Base-by-base conservation (phyloP, 2,888 invertebrate genomes). In the Pheosia tremula region DNA sequence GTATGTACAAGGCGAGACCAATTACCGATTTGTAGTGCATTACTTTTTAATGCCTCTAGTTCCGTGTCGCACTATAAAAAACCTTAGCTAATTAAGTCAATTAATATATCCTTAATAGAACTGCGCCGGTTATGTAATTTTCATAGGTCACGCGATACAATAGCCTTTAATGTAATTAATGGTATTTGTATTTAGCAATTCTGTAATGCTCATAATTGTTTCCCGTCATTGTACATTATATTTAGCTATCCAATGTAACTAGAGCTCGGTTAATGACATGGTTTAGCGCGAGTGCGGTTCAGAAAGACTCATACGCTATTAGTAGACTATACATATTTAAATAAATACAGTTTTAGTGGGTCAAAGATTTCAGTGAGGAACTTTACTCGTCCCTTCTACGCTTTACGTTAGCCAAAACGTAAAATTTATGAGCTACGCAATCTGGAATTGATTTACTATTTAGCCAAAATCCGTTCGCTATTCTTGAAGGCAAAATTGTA, bases 31-130 rank as follows among this genome's bases (percentile, higher is more conserved):
- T 36, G 43, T 38, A 43, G n/a, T 58, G 41, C 13, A 50, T 58
- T 63, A 60, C 60, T 57, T 59, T 52, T 60, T 24, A 47, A 37
- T 57, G 39, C 50, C 24, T 62, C 57, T 13, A 60, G 59, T 71
- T 72, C 72, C 70, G 61, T 52, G 9, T 7, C 45, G 45, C 58
- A 43, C 24, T 38, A 24, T 53, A 37, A 10, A 53, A 53, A 11
- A 10, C 37, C 53, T 53, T 4, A 24, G 47, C 37, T 13, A 61
- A 47, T 49, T 53, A 50, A 58, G 67, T 10, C 57, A 71, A 59
- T 59, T 45, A 52, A 24, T 49, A 5, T 53, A 53, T 45, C 38
- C 24, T 39, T 61, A 24, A 50, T 57, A 64, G 10, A 55, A 13
- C 37, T 53, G 53, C 37, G 4, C 50, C 24, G 10, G 3, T 50